Evolutionary conservation across 1,140 invertebrate genomes (phyloP).

Genomic region (Diorhabda sublineata): DNA sequence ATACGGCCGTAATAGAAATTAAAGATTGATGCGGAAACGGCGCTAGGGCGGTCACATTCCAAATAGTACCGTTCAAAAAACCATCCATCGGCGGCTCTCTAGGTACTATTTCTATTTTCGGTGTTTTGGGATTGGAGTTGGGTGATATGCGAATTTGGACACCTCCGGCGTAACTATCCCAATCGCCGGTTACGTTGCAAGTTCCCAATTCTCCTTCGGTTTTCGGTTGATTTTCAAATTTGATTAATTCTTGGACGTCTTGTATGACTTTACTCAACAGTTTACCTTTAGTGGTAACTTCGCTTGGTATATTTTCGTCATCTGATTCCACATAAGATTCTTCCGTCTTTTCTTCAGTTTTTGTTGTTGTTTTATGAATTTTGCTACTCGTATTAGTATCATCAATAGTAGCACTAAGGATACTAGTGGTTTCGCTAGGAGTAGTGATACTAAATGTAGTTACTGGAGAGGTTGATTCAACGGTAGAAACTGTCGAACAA

Average conservation of each 20-base stretch:
- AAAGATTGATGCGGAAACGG: conserved; percentile 33
- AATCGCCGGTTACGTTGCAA: conserved; percentile 37
- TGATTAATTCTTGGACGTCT: conserved; percentile 33
- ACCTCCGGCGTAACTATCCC: conserved; percentile 39
- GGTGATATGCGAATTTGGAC: conserved; percentile 29
- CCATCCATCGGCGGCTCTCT: conserved; percentile 31
- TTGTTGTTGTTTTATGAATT: not conserved
- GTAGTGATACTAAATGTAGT: not conserved
- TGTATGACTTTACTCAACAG: conserved; percentile 30
- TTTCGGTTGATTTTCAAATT: conserved; percentile 20
- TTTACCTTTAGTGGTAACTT: conserved; percentile 13
- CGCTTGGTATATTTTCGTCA: conserved; percentile 14
- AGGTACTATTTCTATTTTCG: conserved; percentile 9
- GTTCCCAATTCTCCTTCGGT: conserved; percentile 18
- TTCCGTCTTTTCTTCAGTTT: not conserved
- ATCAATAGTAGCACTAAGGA: not conserved
- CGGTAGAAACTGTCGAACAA: not conserved
- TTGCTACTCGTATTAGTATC: not conserved
- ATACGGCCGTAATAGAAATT: conserved; percentile 31
- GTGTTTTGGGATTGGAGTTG: conserved; percentile 10
- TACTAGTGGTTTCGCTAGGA: not conserved
- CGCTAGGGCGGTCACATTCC: conserved; percentile 29
- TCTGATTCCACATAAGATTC: conserved; percentile 1
- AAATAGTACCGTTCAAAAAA: conserved; percentile 31
- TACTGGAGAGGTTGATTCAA: not conserved